Base-by-base conservation (phyloP, 2,888 invertebrate species). In the Exocentrus adspersus region DNA sequence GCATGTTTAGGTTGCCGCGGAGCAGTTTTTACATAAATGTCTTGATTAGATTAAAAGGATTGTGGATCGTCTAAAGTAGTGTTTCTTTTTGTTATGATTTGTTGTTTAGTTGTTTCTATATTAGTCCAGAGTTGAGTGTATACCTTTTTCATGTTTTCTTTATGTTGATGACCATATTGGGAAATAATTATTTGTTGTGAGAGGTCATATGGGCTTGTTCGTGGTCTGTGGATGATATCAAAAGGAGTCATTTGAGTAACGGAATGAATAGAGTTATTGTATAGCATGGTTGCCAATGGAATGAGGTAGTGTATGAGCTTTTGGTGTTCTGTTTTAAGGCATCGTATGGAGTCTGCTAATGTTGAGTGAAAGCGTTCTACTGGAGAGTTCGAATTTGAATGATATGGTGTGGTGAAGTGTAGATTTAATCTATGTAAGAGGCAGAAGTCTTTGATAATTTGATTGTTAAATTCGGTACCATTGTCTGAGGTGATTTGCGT, bases 391-490 rank as follows among this genome's bases (percentile, higher is more conserved):
- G 42, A 42, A 19, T 42, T 50, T 10, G 59, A 59, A 10, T 59
- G 37, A 21, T 48, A 12, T n/a, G 51, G 51, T 2, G 51, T 51
- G 5, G 48, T 59, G 7, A 42, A 32, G 43, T 59, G 59, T 21
- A 59, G 16, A 12, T 51, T 28, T 16, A 59, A 50, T 12, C 50
- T 48, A 46, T 58, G 58, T 17, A 51, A 17, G 14, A 42, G 20
- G 14, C 24, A 20, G 14, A 32, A 53, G 19, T 60, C 60, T 14
- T 32, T 53, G 2, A 60, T 4, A 1, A 48, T 14, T 37, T 53
- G 41, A 17, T 60, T 60, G n/a, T 54, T 53, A 4, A 54, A 60
- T 53, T 60, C 46, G n/a, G 46, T 43, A 14, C 60, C 60, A 42
- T 43, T 60, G 20, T 60, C 46, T 5, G 45, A 16, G 12, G 43